Evolutionary conservation across 2,113 vertebrate species (phyloP).

Genomic region (Muscicapa adusta): DNA sequence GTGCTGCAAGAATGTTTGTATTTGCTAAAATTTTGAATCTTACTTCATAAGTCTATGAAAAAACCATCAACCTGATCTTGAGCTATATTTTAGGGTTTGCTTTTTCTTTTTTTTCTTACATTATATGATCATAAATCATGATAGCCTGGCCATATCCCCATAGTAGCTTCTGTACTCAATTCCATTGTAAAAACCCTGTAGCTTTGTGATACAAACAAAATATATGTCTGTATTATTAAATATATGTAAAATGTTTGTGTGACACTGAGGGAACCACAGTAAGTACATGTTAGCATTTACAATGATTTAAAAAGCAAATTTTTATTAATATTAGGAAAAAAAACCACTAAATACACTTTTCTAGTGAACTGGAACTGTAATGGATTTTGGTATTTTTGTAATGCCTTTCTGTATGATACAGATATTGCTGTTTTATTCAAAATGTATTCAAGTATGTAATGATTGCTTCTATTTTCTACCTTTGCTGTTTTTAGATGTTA

Average conservation of each 20-base stretch:
- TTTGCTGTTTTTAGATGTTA: slow-evolving; percentile 21
- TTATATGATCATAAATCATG: neutral
- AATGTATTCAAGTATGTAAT: neutral
- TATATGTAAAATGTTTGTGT: neutral
- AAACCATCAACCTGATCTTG: neutral
- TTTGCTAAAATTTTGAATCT: neutral
- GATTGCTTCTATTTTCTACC: neutral
- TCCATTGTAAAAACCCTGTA: neutral
- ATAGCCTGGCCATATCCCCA: neutral
- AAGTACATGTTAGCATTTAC: neutral
- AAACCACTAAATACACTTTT: neutral
- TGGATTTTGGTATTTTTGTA: neutral
- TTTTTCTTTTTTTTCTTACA: neutral
- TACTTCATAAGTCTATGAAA: neutral
- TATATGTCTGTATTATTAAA: neutral
- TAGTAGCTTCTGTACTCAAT: neutral
- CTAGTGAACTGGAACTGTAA: neutral
- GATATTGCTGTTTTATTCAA: neutral
- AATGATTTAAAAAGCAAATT: neutral
- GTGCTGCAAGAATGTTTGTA: neutral
- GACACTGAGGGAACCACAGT: neutral
- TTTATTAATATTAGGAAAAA: neutral
- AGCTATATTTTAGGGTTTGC: neutral
- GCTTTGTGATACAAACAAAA: neutral
- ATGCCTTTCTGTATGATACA: neutral